Percentiles rank a stretch among this genome's conserved stretches.
Conservation (phyloP, 2,113 vertebrate species). For the Phylloscopus whistleri region DNA sequence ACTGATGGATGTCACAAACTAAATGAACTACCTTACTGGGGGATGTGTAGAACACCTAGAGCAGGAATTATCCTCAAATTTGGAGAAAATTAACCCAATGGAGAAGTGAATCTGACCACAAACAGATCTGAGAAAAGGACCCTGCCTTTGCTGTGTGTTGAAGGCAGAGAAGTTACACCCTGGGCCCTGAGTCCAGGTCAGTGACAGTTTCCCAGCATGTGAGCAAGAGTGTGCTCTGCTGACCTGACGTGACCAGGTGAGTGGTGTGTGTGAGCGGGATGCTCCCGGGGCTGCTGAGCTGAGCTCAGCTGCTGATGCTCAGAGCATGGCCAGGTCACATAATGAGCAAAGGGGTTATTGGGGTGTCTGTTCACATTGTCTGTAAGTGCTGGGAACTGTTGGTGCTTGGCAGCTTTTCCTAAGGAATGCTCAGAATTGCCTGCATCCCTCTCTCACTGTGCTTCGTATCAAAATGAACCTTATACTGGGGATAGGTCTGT, state of each 20-base stretch:
- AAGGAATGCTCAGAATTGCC: not conserved
- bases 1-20: not conserved
- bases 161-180: not conserved
- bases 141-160: rapidly evolving
- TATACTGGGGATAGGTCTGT: not conserved
- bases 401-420: not conserved
- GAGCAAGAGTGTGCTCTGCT: not conserved
- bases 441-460: not conserved
- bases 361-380: not conserved
- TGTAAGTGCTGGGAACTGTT: not conserved
- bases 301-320: not conserved
- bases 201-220: rapidly evolving
- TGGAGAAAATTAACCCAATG: not conserved
- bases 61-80: not conserved
- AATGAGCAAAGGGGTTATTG: not conserved
- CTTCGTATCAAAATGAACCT: not conserved
- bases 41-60: not conserved
- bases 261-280: rapidly evolving
- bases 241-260: not conserved
- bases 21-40: not conserved
- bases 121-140: not conserved
- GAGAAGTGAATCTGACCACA: not conserved
- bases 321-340: not conserved
- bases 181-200: rapidly evolving
- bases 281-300: not conserved